These are phyloP conservation scores for Enteromius viviparus DNA, from an alignment of 2,797 vertebrate species.

Conservation along the genomic window DNA sequence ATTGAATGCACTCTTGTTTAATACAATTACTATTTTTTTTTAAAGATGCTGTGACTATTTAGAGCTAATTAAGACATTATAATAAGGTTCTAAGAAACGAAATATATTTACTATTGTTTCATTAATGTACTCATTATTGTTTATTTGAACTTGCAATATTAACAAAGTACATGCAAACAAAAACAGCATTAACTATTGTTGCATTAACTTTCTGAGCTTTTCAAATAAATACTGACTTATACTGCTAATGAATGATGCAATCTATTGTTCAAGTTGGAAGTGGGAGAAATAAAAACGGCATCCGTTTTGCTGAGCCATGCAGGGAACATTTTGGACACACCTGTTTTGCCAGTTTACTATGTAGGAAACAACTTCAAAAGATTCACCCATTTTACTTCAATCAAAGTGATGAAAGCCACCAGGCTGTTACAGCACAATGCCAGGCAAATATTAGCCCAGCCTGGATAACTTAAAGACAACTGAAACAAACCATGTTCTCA, in stretches of 20 bases:
- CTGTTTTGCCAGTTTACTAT: not conserved
- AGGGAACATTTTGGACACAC: constrained; percentile 4
- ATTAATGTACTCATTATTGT: too few species aligned
- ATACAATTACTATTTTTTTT: too few species aligned
- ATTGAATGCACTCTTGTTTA: too few species aligned
- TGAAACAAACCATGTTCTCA: not conserved
- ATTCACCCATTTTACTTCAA: not conserved
- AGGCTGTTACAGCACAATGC: not conserved
- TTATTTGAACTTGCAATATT: not conserved
- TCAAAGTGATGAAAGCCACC: not conserved
- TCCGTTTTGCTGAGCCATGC: not conserved
- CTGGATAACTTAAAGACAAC: not conserved
- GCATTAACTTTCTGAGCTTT: not conserved
- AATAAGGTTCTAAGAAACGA: not conserved
- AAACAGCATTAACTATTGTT: too few species aligned
- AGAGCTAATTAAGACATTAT: not conserved
- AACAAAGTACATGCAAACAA: too few species aligned
- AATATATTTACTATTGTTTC: not conserved
- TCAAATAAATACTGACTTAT: not conserved
- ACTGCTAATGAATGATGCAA: not conserved
- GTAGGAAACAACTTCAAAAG: not conserved
- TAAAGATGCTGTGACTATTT: too few species aligned
- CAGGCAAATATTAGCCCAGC: not conserved
- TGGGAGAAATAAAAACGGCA: not conserved
- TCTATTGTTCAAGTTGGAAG: not conserved